Base-by-base conservation (phyloP, 2,888 invertebrate species). In the Sympetrum striolatum region DNA sequence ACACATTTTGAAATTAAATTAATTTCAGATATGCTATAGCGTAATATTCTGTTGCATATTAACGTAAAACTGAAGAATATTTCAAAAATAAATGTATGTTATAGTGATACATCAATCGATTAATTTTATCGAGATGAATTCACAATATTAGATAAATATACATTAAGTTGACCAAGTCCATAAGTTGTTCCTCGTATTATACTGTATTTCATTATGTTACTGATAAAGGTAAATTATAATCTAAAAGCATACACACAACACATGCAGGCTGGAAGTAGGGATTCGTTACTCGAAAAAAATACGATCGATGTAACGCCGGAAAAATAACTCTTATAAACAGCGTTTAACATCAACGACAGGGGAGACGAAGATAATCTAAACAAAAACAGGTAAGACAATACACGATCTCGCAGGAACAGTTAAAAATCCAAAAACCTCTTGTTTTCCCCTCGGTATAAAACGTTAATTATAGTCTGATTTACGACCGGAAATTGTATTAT, bases 401-500 rank as follows among this genome's bases (percentile, higher is more conserved):
- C 86, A 37, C 60, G 35, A 60, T 86, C 64, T 60, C 37, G 37
- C 35, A 37, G 60, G 37, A 58, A 86, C 60, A 53, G 82, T 86
- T 86, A 86, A 86, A 86, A 86, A 86, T 48, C 37, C 86, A 35
- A 86, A 73, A 86, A 86, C 60, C 86, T 86, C 86, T 86, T 86
- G 86, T 86, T 86, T 86, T 86, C n/a, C 64, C n/a, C 60, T 18
- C 35, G 60, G 86, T 39, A 86, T 60, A 86, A 86, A 86, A 86
- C 86, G 86, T 86, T 86, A 86, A 86, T 86, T 86, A 86, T 86
- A 35, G 60, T 53, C 86, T 86, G 86, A 86, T 60, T 60, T 86
- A 86, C 86, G 86, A 60, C 86, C 86, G 86, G 86, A 86, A 86
- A 86, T 86, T n/a, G 86, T 60, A 58, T 37, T 86, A 86, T 60